Conservation (phyloP, 2,888 invertebrate species). For the Trichogramma evanescens region DNA sequence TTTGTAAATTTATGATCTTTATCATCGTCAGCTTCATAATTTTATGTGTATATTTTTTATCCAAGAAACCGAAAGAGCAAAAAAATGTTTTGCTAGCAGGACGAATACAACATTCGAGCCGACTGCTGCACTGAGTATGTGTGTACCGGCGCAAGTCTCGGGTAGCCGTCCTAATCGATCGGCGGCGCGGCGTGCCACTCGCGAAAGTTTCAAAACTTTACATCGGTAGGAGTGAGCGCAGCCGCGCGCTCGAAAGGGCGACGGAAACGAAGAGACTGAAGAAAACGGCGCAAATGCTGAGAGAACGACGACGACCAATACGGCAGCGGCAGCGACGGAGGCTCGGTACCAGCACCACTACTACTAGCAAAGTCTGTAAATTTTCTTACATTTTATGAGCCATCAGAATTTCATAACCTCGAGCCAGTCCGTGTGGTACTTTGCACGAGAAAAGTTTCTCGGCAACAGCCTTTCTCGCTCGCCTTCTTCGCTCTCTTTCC, state of each 20-base stretch:
- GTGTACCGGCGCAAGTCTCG: slow-evolving; percentile 28
- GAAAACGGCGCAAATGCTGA: slow-evolving; percentile 22
- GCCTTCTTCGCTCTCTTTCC: slow-evolving; percentile 20
- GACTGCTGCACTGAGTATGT: too few species aligned
- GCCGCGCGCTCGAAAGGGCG: slow-evolving; percentile 26
- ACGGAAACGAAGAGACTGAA: slow-evolving; percentile 24
- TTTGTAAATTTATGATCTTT: too few species aligned
- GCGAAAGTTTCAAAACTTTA: slow-evolving; percentile 40
- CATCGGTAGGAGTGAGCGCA: slow-evolving; percentile 25
- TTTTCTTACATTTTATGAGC: slow-evolving; percentile 50
- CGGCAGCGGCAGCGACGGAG: slow-evolving; percentile 10
- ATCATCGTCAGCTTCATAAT: too few species aligned
- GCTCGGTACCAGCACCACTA: neutral
- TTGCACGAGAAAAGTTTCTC: slow-evolving; percentile 45
- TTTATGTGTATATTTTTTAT: too few species aligned
- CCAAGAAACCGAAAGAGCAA: too few species aligned
- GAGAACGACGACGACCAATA: slow-evolving; percentile 17
- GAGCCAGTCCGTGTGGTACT: slow-evolving; percentile 49
- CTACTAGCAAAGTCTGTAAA: slow-evolving; percentile 43
- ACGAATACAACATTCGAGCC: too few species aligned
- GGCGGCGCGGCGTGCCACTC: slow-evolving; percentile 21
- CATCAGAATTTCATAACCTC: slow-evolving; percentile 50
- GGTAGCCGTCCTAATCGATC: slow-evolving; percentile 36
- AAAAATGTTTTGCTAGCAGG: too few species aligned
- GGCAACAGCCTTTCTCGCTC: slow-evolving; percentile 29